phyloP scores from a whole-genome alignment of 2,113 vertebrate species.

The Litocranius walleri region DNA sequence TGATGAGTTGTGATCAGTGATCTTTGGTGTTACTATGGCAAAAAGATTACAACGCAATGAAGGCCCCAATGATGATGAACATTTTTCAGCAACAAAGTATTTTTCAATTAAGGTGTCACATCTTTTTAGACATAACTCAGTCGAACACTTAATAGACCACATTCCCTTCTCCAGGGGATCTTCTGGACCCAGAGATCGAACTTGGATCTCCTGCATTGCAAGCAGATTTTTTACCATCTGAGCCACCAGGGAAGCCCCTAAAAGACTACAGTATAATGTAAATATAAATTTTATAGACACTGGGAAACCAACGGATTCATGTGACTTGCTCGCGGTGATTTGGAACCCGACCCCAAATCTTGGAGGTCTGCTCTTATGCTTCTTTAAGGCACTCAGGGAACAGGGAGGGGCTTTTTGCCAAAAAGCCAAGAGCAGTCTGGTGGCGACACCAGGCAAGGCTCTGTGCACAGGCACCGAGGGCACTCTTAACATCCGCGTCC shows the following conservation, averaged over 20 bases:
- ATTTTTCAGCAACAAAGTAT: background rate
- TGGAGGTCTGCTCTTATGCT: background rate
- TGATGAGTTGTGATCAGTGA: background rate
- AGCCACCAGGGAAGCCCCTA: background rate
- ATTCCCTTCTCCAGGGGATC: background rate
- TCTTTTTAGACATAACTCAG: background rate
- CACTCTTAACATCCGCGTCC: background rate
- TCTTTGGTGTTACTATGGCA: background rate
- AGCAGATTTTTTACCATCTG: background rate
- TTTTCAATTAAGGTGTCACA: background rate
- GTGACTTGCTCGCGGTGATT: background rate
- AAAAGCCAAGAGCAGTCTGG: background rate
- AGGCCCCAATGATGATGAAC: background rate
- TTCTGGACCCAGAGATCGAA: background rate
- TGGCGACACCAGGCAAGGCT: background rate
- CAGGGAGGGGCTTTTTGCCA: background rate
- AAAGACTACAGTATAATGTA: background rate
- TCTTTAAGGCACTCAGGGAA: background rate
- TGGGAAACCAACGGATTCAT: background rate
- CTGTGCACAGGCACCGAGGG: rapidly evolving
- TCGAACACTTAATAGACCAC: background rate
- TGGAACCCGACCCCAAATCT: background rate
- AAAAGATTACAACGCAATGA: background rate
- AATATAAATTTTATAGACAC: background rate
- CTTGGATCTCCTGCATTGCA: background rate